These are phyloP conservation scores for Morpho achilles DNA, from an alignment of 2,888 invertebrate species.

Conservation along the genomic window DNA sequence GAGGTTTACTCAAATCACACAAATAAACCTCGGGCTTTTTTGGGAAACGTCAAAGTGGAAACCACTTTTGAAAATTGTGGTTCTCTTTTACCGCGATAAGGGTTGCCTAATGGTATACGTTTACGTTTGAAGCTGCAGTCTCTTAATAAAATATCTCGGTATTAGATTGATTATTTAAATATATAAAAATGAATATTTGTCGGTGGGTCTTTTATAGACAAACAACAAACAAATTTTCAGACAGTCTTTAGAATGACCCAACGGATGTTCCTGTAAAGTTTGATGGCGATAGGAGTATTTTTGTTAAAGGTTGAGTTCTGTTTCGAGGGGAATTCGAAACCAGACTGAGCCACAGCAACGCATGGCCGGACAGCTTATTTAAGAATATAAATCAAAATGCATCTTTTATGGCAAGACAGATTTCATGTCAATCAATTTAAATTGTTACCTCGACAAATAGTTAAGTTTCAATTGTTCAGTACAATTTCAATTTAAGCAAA, in stretches of 20 bases:
- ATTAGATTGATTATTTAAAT: conserved; percentile 1
- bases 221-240: too few species aligned
- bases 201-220: too few species aligned
- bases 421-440: too few species aligned
- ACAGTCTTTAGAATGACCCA: too few species aligned
- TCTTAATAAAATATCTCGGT: conserved; percentile 1
- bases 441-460: too few species aligned
- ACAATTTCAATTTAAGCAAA: too few species aligned
- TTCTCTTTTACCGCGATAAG: conserved; percentile 11
- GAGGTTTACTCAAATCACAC: conserved; percentile 62
- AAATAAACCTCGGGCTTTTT: conserved; percentile 50
- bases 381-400: not conserved
- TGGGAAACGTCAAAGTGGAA: conserved; percentile 21
- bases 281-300: too few species aligned
- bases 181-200: not conserved
- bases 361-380: not conserved
- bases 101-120: conserved; percentile 5
- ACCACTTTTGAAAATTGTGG: conserved; percentile 21
- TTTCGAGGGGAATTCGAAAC: too few species aligned
- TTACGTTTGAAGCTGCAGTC: conserved; percentile 3
- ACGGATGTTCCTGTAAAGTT: too few species aligned
- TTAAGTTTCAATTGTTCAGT: too few species aligned
- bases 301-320: not conserved
- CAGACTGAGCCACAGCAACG: too few species aligned
- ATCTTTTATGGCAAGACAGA: too few species aligned